Evolutionary conservation across 2,113 vertebrate genomes (phyloP), one percentile per base, ranked within the genome.

Genomic region (Heterotilapia buettikoferi): DNA sequence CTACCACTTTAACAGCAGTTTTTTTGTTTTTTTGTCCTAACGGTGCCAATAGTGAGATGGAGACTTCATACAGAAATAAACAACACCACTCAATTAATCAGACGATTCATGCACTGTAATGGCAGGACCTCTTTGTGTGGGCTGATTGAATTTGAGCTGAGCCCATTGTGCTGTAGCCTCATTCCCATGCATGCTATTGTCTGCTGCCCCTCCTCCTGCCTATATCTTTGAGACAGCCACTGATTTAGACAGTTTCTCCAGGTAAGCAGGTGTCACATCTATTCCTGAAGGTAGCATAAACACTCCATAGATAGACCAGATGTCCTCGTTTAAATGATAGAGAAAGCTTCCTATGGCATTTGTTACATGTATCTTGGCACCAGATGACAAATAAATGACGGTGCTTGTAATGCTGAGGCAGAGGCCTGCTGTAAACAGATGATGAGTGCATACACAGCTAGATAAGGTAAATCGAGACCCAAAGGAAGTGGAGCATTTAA

Each of bases 381-480:
- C 88, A 90, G 89, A 95, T 94, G 92, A 94, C 94, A 95, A 93
- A 94, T 90, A 93, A 91, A 90, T 93, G 90, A 90, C 45, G 66
- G 89, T 68, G 87, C 68, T 86, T 90, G 91, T 88, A 91, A 21
- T 76, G 90, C 85, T 84, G 89, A 92, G 13, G 85, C 86, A 89
- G 89, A 86, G 45, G 80, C 89, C 87, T 16, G 88, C 88, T 80
- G 91, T 92, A 94, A 93, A 88, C 61, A 40, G 79, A 40, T 82
- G 94, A 94, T 92, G 90, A 94, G 89, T 45, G 19, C 86, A 68
- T 16, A 93, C 79, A 90, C 54, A 33, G 87, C 56, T 80, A 88
- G 93, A 95, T 95, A 94, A 93, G 92, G 91, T 96, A 94, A 95
- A 95, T 95, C 91, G 93, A 90, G 90, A 90, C 90, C 86, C 88